Percentiles rank a stretch among this genome's conserved stretches.
These are phyloP conservation scores for Cordilura impudica DNA, from an alignment of 2,888 invertebrate genomes.

Conservation along the genomic window DNA sequence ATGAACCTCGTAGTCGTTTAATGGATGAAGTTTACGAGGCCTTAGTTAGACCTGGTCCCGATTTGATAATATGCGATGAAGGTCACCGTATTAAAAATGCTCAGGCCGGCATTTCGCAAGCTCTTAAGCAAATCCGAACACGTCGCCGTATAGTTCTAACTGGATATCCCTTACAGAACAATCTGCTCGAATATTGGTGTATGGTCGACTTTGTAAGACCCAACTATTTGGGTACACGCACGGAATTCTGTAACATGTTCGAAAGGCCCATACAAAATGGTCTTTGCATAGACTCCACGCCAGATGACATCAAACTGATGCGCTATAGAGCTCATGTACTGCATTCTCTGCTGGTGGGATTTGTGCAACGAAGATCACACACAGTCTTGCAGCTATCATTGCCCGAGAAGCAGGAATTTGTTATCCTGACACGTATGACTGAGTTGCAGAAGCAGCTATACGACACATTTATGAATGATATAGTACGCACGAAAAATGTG, in stretches of 20 bases:
- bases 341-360: constrained; percentile 95
- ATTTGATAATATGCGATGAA: constrained; percentile 96
- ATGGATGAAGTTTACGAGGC: constrained; percentile 91
- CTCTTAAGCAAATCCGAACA: constrained; percentile 95
- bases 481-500: constrained; percentile 89
- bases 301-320: constrained; percentile 95
- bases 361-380: constrained; percentile 97
- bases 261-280: constrained; percentile 99
- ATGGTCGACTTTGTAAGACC: constrained; percentile 99
- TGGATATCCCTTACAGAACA: constrained; percentile 99
- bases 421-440: constrained; percentile 93
- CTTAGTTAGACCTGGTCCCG: constrained; percentile 93
- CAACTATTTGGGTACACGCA: constrained; percentile 96
- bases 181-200: constrained; percentile 97
- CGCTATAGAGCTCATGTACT: constrained; percentile 96
- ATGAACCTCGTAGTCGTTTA: constrained; percentile 84
- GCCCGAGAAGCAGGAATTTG: constrained; percentile 96
- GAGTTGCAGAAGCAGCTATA: constrained; percentile 93
- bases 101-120: constrained; percentile 96
- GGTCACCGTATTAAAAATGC: constrained; percentile 99
- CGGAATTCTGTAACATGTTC: constrained; percentile 99
- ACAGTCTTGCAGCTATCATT: constrained; percentile 93
- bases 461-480: constrained; percentile 95
- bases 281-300: constrained; percentile 97
- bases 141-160: constrained; percentile 96